A percentile compares a stretch with the other conserved stretches of the same genome.
These are phyloP conservation scores for Drosophila cardini DNA, from an alignment of 1,140 invertebrate genomes.

Conservation along the genomic window DNA sequence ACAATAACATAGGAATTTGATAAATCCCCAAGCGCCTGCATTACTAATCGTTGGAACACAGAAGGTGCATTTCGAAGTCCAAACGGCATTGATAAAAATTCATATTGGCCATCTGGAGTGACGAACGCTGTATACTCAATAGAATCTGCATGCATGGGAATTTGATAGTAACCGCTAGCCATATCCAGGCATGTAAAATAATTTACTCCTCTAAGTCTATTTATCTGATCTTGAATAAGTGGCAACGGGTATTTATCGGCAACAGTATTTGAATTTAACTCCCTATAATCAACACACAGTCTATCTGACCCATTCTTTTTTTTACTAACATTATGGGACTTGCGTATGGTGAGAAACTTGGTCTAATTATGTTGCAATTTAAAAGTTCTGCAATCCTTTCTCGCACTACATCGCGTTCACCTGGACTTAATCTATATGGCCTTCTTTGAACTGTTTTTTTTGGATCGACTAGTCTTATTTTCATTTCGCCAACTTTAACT, in stretches of 20 bases:
- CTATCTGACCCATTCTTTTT: slow-evolving; percentile 6
- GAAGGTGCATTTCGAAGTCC: not conserved
- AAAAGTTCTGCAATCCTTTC: no score
- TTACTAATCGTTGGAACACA: slow-evolving; percentile 14
- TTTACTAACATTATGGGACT: slow-evolving; percentile 13
- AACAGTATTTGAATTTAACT: slow-evolving; percentile 29
- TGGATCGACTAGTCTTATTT: not conserved
- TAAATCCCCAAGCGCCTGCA: slow-evolving; percentile 23
- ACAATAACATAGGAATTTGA: slow-evolving; percentile 17
- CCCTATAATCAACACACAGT: slow-evolving; percentile 30
- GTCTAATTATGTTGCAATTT: not conserved
- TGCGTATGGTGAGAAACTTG: slow-evolving; percentile 33
- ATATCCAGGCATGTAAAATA: slow-evolving; percentile 24
- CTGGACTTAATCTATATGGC: no score
- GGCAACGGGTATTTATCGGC: slow-evolving; percentile 3
- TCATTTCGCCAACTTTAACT: slow-evolving; percentile 16
- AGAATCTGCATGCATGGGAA: slow-evolving; percentile 30
- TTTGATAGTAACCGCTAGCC: not conserved
- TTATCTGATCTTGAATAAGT: slow-evolving; percentile 36
- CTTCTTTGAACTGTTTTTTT: no score
- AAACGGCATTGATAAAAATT: slow-evolving; percentile 24
- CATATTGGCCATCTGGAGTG: slow-evolving; percentile 15
- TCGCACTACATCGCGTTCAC: no score
- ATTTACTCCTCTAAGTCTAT: slow-evolving; percentile 25
- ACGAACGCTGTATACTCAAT: no score